Base-by-base conservation (phyloP, 2,113 vertebrate genomes). In the Phalacrocorax carbo region DNA sequence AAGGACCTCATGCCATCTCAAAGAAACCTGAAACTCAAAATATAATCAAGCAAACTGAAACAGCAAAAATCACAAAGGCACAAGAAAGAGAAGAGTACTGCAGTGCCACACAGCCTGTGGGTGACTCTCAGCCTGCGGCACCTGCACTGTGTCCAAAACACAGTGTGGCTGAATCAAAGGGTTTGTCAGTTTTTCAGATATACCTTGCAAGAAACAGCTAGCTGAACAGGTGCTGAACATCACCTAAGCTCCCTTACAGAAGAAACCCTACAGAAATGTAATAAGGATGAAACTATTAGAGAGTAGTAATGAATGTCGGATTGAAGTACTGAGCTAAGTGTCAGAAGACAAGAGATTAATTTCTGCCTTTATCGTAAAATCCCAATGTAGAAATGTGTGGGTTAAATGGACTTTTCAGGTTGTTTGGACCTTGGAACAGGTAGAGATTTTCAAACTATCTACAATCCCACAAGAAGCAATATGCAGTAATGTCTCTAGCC, bases 71-170 rank as follows among this genome's bases (percentile, higher is more conserved):
- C 61, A 11, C 26, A 18, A 46, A 32, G 48, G 42, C 48, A 15
- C 0, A 9, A 22, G 52, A 30, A 78, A 30, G 38, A 3, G n/a
- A 9, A 6, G 84, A 26, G 73, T 0, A 1, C 30, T 13, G 72
- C 40, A 14, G 82, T 4, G 75, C 38, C 71, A 21, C 27, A 5
- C 48, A 61, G 55, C 52, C 29, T 4, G 15, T 6, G 58, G n/a
- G 48, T 20, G n/a, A 44, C 46, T 29, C 66, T 22, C 46, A 26
- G 71, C n/a, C 80, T 9, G 57, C 1, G 5, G 51, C 82, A 36
- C 49, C 42, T 27, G 29, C 8, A 3, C 65, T 10, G 3, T 0
- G 32, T 0, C 42, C 81, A 26, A 22, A 38, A 42, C 66, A 32
- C 32, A 29, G 38, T 0, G 0, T 2, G 32, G 34, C 30, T 29